These are phyloP conservation scores for Heliconius eleuchia DNA, from an alignment of 1,140 invertebrate genomes.

Conservation along the genomic window DNA sequence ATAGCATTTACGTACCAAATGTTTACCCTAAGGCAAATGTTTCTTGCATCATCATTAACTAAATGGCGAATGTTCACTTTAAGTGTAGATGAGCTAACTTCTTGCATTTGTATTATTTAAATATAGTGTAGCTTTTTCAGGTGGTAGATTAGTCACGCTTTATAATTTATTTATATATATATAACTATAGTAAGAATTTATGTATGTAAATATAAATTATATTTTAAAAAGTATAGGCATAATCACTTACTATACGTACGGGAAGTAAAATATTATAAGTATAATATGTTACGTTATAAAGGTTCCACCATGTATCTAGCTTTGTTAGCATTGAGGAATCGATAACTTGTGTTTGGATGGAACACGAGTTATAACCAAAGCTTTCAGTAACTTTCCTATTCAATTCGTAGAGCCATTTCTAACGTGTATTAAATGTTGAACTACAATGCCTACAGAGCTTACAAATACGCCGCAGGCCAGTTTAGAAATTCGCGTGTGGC, in stretches of 20 bases:
- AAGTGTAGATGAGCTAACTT: slow-evolving; percentile 33
- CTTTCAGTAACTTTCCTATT: slow-evolving; percentile 14
- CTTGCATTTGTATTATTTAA: slow-evolving; percentile 33
- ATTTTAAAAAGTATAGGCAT: neutral
- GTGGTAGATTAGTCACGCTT: slow-evolving; percentile 19
- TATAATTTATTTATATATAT: neutral
- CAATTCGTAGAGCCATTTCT: slow-evolving; percentile 55
- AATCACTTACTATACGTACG: no score
- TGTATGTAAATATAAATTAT: neutral
- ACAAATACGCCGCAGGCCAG: slow-evolving; percentile 48
- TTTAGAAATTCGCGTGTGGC: slow-evolving; percentile 49
- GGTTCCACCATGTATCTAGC: no score
- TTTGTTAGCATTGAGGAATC: neutral
- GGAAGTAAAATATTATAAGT: no score
- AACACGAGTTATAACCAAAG: neutral
- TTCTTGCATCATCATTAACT: slow-evolving; percentile 36
- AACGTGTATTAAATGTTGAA: slow-evolving; percentile 38
- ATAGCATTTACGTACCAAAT: slow-evolving; percentile 30
- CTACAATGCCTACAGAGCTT: slow-evolving; percentile 53
- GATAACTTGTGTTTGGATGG: neutral
- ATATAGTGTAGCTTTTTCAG: slow-evolving; percentile 26
- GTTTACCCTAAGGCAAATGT: slow-evolving; percentile 29
- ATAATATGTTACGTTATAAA: no score
- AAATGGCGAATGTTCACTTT: slow-evolving; percentile 36
- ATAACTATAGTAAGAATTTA: neutral